These are phyloP conservation scores for Haliclona indistincta DNA, from an alignment of 37 sponge, comb jelly and placozoan species.

Conservation along the genomic window DNA sequence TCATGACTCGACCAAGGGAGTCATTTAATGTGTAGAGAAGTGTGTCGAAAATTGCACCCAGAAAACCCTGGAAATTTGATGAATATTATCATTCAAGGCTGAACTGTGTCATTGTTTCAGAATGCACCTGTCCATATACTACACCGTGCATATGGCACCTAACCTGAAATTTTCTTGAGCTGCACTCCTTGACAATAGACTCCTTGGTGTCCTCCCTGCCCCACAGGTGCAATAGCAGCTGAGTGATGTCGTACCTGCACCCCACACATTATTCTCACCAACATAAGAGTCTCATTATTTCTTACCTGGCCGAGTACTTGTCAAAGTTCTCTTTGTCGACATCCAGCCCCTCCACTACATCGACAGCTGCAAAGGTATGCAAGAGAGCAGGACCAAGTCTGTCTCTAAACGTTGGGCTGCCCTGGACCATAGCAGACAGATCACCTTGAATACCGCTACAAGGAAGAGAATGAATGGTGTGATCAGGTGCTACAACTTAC, in stretches of 20 bases:
- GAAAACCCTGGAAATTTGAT: constrained; percentile 41
- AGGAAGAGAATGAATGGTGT: not conserved
- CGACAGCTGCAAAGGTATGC: constrained; percentile 78
- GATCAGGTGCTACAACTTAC: constrained; percentile 18
- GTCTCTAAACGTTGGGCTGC: constrained; percentile 69
- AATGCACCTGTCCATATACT: constrained; percentile 6
- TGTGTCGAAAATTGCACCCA: constrained; percentile 74
- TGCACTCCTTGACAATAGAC: constrained; percentile 30
- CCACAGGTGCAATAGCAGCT: constrained; percentile 73
- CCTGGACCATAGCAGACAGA: constrained; percentile 74
- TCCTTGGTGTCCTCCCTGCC: constrained; percentile 39
- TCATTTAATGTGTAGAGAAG: constrained; percentile 80
- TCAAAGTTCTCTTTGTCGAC: constrained; percentile 94
- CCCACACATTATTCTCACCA: not conserved
- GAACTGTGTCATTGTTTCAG: not conserved
- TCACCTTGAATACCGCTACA: constrained; percentile 62
- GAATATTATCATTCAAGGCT: no score
- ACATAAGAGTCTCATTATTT: not conserved
- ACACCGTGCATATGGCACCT: no score
- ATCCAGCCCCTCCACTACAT: constrained; percentile 84
- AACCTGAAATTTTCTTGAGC: constrained; percentile 40
- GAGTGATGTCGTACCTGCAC: constrained; percentile 55
- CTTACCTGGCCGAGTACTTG: constrained; percentile 75
- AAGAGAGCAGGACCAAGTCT: constrained; percentile 85
- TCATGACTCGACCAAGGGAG: constrained; percentile 59